Base-by-base conservation (phyloP, 2,888 invertebrate species). In the Eulithis testata region DNA sequence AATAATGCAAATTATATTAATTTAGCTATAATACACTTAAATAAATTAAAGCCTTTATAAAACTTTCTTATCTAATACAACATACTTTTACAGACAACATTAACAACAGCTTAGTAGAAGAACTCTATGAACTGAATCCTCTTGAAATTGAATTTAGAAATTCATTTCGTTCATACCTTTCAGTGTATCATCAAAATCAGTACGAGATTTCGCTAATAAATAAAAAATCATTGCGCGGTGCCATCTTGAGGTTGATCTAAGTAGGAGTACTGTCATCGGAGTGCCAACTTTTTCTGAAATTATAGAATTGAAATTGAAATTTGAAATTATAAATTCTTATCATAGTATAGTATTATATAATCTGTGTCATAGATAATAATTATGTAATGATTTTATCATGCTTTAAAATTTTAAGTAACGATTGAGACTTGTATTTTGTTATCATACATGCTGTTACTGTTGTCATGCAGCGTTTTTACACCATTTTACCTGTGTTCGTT, bases 251-350 rank as follows among this genome's bases (percentile, higher is more conserved):
- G 44, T 21, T 31, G n/a, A 57, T 50, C 81, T 92, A 93, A 79
- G 93, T 88, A 5, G 93, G 93, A 0, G 90, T 85, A 65, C 90
- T 93, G 43, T 93, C 93, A 71, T 93, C 90, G 9, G 93, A 93
- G 70, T 93, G 92, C 93, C 93, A 93, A 84, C 93, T 93, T 84
- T 92, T 93, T 69, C 93, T 84, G 62, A 45, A 66, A n/a, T n/a
- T n/a, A n/a, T n/a, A n/a, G n/a, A n/a, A n/a, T n/a, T n/a, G n/a
- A n/a, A n/a, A n/a, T n/a, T n/a, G n/a, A n/a, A n/a, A n/a, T n/a
- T n/a, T n/a, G n/a, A n/a, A n/a, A n/a, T n/a, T n/a, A n/a, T n/a
- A n/a, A n/a, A n/a, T n/a, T n/a, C n/a, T n/a, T n/a, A n/a, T n/a
- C n/a, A n/a, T n/a, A n/a, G n/a, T n/a, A n/a, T n/a, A n/a, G n/a